phyloP scores from a whole-genome alignment of 2,113 vertebrate species.

The Capreolus pygargus region DNA sequence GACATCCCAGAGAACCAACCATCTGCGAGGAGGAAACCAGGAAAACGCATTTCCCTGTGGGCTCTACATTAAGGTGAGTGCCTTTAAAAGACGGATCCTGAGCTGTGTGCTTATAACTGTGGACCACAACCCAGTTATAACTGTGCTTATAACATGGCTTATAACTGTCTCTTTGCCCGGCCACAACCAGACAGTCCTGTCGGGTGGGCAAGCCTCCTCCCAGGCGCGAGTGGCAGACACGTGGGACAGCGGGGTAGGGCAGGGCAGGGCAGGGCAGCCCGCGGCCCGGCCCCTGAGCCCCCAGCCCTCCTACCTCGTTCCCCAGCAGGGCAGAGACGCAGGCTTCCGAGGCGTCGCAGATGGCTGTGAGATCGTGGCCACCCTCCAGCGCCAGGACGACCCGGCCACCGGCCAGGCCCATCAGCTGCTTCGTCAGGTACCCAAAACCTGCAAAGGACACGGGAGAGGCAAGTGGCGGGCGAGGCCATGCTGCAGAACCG shows the following conservation, averaged over 20 bases:
- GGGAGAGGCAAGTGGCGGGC: conserved; percentile 69
- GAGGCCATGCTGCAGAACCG: conserved; percentile 51
- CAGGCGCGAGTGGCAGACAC: fast-evolving
- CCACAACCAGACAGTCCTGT: fast-evolving
- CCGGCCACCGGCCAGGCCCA: conserved; percentile 94
- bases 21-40: fast-evolving
- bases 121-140: no score
- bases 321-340: conserved; percentile 96
- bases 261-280: fast-evolving
- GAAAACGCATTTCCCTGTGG: fast-evolving
- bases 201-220: fast-evolving
- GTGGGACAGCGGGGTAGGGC: fast-evolving
- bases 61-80: fast-evolving
- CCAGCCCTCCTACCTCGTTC: conserved; percentile 86
- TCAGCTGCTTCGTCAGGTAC: conserved; percentile 98
- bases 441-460: conserved; percentile 90
- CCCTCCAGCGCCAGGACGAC: conserved; percentile 95
- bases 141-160: neutral
- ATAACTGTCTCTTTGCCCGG: fast-evolving
- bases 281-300: no score
- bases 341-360: conserved; percentile 97
- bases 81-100: fast-evolving
- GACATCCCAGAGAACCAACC: fast-evolving
- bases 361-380: conserved; percentile 97
- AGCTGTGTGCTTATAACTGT: no score